Base-by-base conservation (phyloP, 1,140 invertebrate genomes). In the Formica exsecta region DNA sequence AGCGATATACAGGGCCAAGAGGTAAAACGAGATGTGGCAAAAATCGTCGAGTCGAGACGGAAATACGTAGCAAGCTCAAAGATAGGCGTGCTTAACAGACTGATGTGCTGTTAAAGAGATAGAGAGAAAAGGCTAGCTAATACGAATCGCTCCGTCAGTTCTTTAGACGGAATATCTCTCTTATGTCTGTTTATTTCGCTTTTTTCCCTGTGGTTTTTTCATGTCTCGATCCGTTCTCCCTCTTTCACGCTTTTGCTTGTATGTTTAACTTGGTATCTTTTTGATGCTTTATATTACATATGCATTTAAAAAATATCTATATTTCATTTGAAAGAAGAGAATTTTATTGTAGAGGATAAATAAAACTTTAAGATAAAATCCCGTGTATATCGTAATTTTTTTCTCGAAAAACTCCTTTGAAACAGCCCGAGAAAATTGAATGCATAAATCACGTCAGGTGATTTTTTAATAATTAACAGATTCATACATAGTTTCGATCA, bases 91-190 rank as follows among this genome's bases (percentile, higher is more conserved):
- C 29, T 74, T 89, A 89, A 89, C 57, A 81, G 75, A 89, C 64
- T 77, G 75, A 75, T 59, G 4, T 16, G 87, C 73, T 70, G 51
- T 74, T 38, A 76, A 90, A 87, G 75, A 54, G 59, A 38, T 41
- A 62, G 19, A 73, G 70, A 70, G 79, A 85, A 90, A 89, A 87
- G 75, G 80, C 71, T 75, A 90, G 89, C 89, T 90, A 89, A 70
- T 81, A 85, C 61, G 74, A 85, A 81, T 85, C 68, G 88, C 89
- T 90, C 75, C 80, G 88, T 85, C 79, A 80, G 36, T 85, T 87
- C 59, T 74, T 90, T 38, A 80, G 88, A 90, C 75, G 36, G 73
- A 90, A 85, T 90, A 80, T 84, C 80, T 87, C 65, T 75, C 64
- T 66, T 89, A 48, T 44, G 38, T 77, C 73, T 77, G 62, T 59